phyloP scores from a whole-genome alignment of 2,113 vertebrate species.

The Empidonax traillii region DNA sequence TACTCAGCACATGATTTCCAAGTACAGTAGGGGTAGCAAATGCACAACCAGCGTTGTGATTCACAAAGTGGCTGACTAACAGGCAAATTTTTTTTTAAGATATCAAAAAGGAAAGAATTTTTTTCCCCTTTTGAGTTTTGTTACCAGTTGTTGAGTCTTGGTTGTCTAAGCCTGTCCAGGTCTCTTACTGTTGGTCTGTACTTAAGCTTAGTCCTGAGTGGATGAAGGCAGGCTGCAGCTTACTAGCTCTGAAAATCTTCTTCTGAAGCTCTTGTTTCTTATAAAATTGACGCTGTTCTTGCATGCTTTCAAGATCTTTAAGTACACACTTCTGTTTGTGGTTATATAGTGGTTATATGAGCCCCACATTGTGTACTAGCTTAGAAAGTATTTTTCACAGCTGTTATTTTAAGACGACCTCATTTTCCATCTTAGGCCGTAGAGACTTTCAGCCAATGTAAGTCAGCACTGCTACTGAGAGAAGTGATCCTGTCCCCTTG shows the following conservation, averaged over 20 bases:
- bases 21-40: neutral
- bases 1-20: neutral
- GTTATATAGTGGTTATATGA: neutral
- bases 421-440: neutral
- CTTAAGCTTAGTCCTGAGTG: neutral
- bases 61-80: neutral
- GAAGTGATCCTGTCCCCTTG: neutral
- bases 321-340: neutral
- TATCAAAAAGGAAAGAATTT: neutral
- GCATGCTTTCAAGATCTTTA: neutral
- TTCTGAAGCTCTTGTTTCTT: neutral
- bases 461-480: neutral
- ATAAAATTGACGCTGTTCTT: neutral
- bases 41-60: neutral
- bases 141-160: neutral
- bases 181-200: neutral
- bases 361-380: rapidly evolving
- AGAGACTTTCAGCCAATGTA: neutral
- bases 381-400: conserved; percentile 20
- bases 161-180: neutral
- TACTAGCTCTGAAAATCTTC: neutral
- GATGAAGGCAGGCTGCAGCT: neutral
- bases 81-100: neutral
- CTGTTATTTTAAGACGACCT: conserved; percentile 7
- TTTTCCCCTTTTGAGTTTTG: rapidly evolving